A percentile compares a stretch with the other conserved stretches of the same genome.
phyloP scores from a whole-genome alignment of 2,113 vertebrate genomes.

The Emberiza fucata region DNA sequence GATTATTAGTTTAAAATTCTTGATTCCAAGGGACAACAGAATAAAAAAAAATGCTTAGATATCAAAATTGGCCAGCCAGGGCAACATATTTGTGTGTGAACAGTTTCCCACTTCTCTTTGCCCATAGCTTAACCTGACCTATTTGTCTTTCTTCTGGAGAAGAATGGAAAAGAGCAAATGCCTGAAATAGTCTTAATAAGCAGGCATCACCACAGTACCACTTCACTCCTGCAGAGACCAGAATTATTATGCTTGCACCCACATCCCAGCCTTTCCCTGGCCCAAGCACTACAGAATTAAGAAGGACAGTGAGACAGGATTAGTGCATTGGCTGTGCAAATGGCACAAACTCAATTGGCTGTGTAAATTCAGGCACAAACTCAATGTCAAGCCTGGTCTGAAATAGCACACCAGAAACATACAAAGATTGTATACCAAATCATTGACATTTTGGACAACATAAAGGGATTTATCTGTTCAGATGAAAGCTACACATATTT shows the following conservation, averaged over 20 bases:
- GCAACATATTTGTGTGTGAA: not conserved
- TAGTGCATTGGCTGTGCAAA: not conserved
- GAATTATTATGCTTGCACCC: not conserved
- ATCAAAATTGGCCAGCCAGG: not conserved
- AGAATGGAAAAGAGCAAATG: not conserved
- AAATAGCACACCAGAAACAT: not conserved
- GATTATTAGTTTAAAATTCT: not conserved
- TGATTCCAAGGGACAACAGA: not conserved
- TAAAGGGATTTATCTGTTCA: not conserved
- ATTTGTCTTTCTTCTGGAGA: not conserved
- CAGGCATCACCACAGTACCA: too few relatives aligned
- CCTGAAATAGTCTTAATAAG: not conserved
- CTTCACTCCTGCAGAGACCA: not conserved
- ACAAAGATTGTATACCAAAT: not conserved
- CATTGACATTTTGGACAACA: not conserved
- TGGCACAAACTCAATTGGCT: fast-evolving
- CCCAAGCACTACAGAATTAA: too few relatives aligned
- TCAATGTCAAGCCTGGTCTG: not conserved
- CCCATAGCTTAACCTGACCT: not conserved
- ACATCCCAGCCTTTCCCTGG: not conserved
- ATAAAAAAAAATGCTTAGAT: not conserved
- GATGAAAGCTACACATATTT: not conserved
- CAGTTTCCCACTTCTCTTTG: not conserved
- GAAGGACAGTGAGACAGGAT: not conserved
- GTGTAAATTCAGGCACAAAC: not conserved